phyloP scores from a whole-genome alignment of 30 jellyfish, hydroid and myxozoan species.

The Sanderia malayensis region DNA sequence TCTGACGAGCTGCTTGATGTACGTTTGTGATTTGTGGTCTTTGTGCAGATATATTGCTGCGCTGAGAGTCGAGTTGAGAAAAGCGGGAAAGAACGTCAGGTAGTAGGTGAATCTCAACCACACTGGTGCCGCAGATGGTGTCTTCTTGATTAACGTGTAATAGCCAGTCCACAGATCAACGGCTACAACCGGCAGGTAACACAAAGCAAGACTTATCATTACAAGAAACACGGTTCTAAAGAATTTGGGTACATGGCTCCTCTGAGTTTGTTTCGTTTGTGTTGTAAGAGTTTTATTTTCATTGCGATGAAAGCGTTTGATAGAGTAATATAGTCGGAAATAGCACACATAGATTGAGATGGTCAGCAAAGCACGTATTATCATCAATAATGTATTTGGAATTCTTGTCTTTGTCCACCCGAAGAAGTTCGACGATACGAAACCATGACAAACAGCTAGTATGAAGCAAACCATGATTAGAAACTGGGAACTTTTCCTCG shows the following conservation, averaged over 20 bases:
- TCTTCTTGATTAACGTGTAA: slow-evolving; percentile 9
- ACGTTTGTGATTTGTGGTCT: not conserved
- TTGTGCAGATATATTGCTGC: slow-evolving; percentile 18
- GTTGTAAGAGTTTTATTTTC: too few relatives aligned
- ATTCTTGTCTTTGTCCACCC: slow-evolving; percentile 9
- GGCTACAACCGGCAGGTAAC: slow-evolving; percentile 8
- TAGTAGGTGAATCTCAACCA: slow-evolving; percentile 14
- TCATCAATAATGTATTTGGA: slow-evolving; percentile 24
- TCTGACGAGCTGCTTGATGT: too few relatives aligned
- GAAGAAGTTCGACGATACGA: slow-evolving; percentile 43
- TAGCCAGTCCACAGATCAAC: slow-evolving; percentile 30
- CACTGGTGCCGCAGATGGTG: slow-evolving; percentile 40
- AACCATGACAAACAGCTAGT: slow-evolving; percentile 28
- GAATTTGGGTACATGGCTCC: slow-evolving; percentile 1
- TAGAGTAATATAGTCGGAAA: slow-evolving; percentile 11
- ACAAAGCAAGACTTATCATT: slow-evolving; percentile 7
- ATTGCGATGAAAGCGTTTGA: not conserved
- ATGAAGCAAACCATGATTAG: not conserved
- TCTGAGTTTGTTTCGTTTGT: not conserved
- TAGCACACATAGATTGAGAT: slow-evolving; percentile 13
- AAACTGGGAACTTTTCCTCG: not conserved
- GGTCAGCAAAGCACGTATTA: slow-evolving; percentile 8
- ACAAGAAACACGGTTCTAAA: slow-evolving; percentile 12
- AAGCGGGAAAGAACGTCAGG: not conserved
- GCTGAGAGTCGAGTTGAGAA: slow-evolving; percentile 7